A percentile compares a stretch with the other conserved stretches of the same genome.
Evolutionary conservation across 2,797 vertebrate genomes (phyloP).

Genomic region (Silurus lanzhouensis): DNA sequence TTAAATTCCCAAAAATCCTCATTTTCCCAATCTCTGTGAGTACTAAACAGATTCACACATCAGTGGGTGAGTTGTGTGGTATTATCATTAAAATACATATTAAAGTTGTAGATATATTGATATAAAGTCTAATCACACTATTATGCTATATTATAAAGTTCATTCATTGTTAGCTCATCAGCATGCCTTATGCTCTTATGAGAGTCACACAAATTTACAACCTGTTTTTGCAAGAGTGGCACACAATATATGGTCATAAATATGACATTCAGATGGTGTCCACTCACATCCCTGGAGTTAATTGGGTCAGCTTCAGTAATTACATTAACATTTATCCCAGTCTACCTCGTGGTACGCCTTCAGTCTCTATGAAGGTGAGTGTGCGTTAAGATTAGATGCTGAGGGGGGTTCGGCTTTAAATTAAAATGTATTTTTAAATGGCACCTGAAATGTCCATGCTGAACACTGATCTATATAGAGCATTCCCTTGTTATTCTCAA

Average conservation of each 20-base stretch:
- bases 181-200: not conserved
- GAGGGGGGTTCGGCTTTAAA: constrained; percentile 65
- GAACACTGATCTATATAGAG: constrained; percentile 61
- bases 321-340: constrained; percentile 67
- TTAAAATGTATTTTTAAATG: constrained; percentile 72
- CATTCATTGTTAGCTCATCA: not conserved
- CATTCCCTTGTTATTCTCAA: constrained; percentile 64
- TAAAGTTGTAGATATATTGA: not conserved
- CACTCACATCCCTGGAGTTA: constrained; percentile 65
- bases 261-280: constrained; percentile 61
- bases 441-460: constrained; percentile 64
- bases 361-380: constrained; percentile 62
- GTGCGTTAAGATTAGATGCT: constrained; percentile 63
- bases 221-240: constrained; percentile 52
- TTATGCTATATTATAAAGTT: not conserved
- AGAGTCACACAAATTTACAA: constrained; percentile 15
- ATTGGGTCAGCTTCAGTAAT: constrained; percentile 74
- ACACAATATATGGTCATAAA: constrained; percentile 66
- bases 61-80: not conserved
- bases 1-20: not conserved
- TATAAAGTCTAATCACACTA: not conserved
- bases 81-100: not conserved
- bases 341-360: constrained; percentile 54
- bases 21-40: not conserved
- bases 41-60: constrained; percentile 15